phyloP scores from a whole-genome alignment of 1,140 invertebrate genomes.

The Drosophila grimshawi region DNA sequence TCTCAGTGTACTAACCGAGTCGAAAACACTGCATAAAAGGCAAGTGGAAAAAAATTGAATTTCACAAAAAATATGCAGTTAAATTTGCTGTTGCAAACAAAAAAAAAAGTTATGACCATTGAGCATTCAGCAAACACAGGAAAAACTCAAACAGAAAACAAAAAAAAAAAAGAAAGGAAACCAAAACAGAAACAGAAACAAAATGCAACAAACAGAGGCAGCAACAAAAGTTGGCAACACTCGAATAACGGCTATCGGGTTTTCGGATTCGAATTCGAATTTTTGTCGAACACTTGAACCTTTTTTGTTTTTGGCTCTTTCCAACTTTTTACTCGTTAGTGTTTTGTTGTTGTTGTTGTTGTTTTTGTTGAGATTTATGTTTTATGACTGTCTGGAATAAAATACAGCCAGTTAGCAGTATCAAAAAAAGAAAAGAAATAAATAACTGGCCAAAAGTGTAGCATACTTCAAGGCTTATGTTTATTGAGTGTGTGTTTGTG shows the following conservation, averaged over 20 bases:
- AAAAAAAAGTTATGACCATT: slow-evolving; percentile 66
- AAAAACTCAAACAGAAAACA: slow-evolving; percentile 41
- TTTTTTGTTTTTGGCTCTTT: slow-evolving; percentile 45
- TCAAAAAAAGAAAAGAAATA: not conserved
- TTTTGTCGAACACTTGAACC: slow-evolving; percentile 55
- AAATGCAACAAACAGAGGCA: slow-evolving; percentile 31
- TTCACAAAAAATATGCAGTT: slow-evolving; percentile 32
- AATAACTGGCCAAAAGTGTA: slow-evolving; percentile 5
- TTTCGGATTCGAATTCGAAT: slow-evolving; percentile 27
- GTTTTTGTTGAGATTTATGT: slow-evolving; percentile 64
- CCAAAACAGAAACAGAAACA: slow-evolving; percentile 34
- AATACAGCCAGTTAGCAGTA: slow-evolving; percentile 14
- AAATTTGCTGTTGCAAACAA: slow-evolving; percentile 35
- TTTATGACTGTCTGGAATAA: slow-evolving; percentile 61
- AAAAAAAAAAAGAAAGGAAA: slow-evolving; percentile 34
- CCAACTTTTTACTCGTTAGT: slow-evolving; percentile 21
- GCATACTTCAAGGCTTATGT: slow-evolving; percentile 7
- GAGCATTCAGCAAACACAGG: slow-evolving; percentile 62
- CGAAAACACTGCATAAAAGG: not conserved
- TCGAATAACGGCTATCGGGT: slow-evolving; percentile 32
- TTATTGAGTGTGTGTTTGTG: not conserved
- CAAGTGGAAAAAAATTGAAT: slow-evolving; percentile 10
- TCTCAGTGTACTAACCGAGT: not conserved
- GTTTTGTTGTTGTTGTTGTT: slow-evolving; percentile 36
- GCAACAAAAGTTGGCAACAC: slow-evolving; percentile 67